Conservation (phyloP, 2,797 vertebrate species). For the Hephaestus fuliginosus region DNA sequence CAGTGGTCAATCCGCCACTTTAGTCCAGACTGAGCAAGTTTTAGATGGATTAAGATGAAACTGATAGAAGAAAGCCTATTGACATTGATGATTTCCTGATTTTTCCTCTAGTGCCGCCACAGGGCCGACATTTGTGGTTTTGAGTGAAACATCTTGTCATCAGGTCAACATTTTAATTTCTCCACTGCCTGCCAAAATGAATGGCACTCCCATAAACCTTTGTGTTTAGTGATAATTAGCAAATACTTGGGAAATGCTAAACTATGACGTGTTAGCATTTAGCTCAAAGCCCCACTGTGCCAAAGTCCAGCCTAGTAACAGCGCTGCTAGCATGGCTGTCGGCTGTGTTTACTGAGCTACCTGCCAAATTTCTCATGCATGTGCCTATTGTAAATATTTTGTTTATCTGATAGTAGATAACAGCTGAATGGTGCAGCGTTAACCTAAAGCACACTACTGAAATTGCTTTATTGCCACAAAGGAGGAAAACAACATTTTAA, state of each 20-base stretch:
- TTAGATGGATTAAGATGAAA: not conserved
- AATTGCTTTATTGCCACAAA: slow-evolving; percentile 22
- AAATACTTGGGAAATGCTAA: not conserved
- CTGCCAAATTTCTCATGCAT: not conserved
- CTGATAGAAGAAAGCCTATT: not conserved
- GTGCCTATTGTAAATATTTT: slow-evolving; percentile 1
- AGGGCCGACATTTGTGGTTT: not conserved
- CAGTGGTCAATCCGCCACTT: not conserved
- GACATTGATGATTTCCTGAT: not conserved
- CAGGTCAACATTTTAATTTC: not conserved
- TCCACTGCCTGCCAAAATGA: not conserved
- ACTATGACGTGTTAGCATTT: not conserved
- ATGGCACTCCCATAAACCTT: not conserved
- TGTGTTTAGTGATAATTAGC: not conserved
- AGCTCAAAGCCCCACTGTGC: not conserved
- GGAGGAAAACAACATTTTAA: slow-evolving; percentile 27
- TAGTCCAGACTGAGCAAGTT: not conserved
- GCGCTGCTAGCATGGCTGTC: not conserved
- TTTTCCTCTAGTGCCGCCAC: not conserved
- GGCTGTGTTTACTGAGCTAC: not conserved
- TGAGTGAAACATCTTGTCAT: not conserved
- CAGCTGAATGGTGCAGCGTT: slow-evolving; percentile 1
- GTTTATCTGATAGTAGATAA: slow-evolving; percentile 27
- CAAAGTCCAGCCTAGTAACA: not conserved
- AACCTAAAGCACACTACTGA: not conserved